These are phyloP conservation scores for Glaucopsyche alexis DNA, from an alignment of 2,888 invertebrate species.

Conservation along the genomic window DNA sequence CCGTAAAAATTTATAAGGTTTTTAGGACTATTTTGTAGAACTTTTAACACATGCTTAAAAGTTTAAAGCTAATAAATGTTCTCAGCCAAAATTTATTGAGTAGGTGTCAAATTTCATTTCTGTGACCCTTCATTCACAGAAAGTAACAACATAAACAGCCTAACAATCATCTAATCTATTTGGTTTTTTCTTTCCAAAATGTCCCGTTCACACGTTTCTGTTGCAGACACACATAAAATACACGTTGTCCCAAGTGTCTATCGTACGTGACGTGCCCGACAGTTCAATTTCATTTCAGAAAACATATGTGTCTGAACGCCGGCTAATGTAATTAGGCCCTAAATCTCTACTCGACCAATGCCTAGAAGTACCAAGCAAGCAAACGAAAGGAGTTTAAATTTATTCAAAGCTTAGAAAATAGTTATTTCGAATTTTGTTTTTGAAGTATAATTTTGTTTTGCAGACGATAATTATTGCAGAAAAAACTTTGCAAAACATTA, in stretches of 20 bases:
- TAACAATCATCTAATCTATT: too few species aligned
- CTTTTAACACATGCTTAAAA: too few species aligned
- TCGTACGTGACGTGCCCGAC: neutral
- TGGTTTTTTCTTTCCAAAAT: neutral
- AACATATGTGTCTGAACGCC: conserved; percentile 6
- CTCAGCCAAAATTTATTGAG: too few species aligned
- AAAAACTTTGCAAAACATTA: too few species aligned
- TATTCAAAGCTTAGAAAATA: too few species aligned
- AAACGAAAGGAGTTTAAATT: neutral
- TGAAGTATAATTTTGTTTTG: neutral
- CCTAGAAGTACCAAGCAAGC: neutral
- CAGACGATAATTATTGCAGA: neutral
- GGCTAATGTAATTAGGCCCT: neutral
- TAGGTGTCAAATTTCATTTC: too few species aligned
- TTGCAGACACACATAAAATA: neutral
- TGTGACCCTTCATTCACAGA: too few species aligned
- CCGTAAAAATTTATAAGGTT: too few species aligned
- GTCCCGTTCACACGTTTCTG: neutral
- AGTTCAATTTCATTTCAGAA: neutral
- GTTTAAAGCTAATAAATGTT: too few species aligned
- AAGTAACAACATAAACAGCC: too few species aligned
- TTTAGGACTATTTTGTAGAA: too few species aligned
- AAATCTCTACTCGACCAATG: neutral
- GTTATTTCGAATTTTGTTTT: too few species aligned
- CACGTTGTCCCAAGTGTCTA: neutral